Conservation (phyloP, 2,888 invertebrate genomes). For the Eucriotettix oculatus region DNA sequence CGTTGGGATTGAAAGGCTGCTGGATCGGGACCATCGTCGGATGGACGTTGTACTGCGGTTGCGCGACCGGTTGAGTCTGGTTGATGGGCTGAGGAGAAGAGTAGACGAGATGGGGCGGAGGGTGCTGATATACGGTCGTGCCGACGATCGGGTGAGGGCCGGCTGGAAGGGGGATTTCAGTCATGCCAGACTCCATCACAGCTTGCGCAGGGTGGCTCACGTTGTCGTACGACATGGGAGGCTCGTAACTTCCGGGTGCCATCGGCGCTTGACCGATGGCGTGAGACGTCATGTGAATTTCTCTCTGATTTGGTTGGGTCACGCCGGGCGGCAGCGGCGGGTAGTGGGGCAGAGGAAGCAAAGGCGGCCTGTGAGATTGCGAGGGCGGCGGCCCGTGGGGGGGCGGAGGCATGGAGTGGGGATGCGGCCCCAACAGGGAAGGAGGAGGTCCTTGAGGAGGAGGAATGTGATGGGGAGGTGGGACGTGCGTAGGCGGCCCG, state of each 20-base stretch:
- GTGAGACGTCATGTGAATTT: too few species aligned
- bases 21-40: not conserved
- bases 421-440: constrained; percentile 3
- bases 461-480: constrained; percentile 1
- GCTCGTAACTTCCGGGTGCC: constrained; percentile 3
- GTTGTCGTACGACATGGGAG: constrained; percentile 4
- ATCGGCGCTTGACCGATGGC: not conserved
- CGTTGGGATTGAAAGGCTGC: constrained; percentile 5
- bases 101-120: constrained; percentile 3
- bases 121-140: not conserved
- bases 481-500: not conserved
- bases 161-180: constrained; percentile 12
- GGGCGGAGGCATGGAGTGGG: constrained; percentile 1
- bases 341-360: constrained; percentile 3
- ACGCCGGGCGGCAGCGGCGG: too few species aligned
- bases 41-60: not conserved
- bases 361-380: constrained; percentile 12
- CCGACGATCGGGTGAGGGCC: constrained; percentile 5
- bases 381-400: not conserved
- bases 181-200: constrained; percentile 1
- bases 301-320: too few species aligned
- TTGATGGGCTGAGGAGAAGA: constrained; percentile 5
- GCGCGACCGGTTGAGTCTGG: not conserved
- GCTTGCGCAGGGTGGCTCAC: constrained; percentile 1
- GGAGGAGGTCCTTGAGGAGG: not conserved